Conservation (phyloP, 2,888 invertebrate species). For the Acleris laterana region DNA sequence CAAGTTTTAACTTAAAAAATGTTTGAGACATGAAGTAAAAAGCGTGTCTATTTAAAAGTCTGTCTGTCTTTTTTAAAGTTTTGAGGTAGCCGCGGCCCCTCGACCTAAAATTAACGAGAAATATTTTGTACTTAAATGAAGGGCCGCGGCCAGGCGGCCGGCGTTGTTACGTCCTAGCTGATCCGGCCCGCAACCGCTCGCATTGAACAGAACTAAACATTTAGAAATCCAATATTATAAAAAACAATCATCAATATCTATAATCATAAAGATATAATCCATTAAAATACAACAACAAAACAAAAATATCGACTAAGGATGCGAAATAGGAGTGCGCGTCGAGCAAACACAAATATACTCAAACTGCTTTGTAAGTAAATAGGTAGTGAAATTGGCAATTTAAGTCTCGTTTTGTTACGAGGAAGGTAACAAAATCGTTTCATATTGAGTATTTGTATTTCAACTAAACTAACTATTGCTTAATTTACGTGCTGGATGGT, state of each 20-base stretch:
- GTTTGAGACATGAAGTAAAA: constrained; percentile 33
- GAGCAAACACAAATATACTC: constrained; percentile 81
- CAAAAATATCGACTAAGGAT: constrained; percentile 63
- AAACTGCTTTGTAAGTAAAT: constrained; percentile 45
- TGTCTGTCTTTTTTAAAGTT: constrained; percentile 54
- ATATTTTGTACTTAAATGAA: constrained; percentile 79
- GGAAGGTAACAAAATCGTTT: constrained; percentile 57
- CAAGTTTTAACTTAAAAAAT: constrained; percentile 26
- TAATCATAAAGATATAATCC: constrained; percentile 77
- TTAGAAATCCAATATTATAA: constrained; percentile 61
- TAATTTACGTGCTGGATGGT: constrained; percentile 37
- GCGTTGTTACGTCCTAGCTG: background rate
- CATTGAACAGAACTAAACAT: constrained; percentile 52
- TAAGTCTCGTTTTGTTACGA: constrained; percentile 47
- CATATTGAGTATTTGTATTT: constrained; percentile 81
- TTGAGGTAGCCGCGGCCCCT: constrained; percentile 57
- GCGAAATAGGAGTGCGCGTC: constrained; percentile 57
- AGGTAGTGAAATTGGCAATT: constrained; percentile 46
- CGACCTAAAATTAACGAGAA: constrained; percentile 73
- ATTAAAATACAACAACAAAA: constrained; percentile 83
- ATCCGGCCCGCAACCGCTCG: constrained; percentile 28
- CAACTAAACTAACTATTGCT: constrained; percentile 54
- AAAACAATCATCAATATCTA: constrained; percentile 67
- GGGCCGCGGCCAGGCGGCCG: constrained; percentile 51
- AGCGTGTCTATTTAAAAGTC: constrained; percentile 4